Base-by-base conservation (phyloP, 2,888 invertebrate species). In the Drosophila seclusa region DNA sequence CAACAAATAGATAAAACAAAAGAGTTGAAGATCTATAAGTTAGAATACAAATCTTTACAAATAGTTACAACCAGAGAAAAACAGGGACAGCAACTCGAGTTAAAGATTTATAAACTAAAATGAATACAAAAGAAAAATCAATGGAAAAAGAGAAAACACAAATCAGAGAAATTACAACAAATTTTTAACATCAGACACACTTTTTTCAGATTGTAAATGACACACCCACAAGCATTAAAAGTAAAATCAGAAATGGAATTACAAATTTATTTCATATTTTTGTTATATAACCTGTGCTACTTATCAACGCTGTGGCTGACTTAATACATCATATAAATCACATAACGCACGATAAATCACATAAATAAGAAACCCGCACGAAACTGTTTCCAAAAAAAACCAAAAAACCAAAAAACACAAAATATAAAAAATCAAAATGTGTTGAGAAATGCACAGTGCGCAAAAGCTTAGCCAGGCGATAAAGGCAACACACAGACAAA, bases 401-500 rank as follows among this genome's bases (percentile, higher is more conserved):
- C 27, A 55, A 55, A 68, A 52, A 18, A 27, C 4, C 1, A 68
- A 50, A 69, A 10, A 16, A 24, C 34, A 67, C 31, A 42, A 48
- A 45, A 69, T 49, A 69, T 34, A 53, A 68, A 71, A 71, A 58
- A 4, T 71, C 27, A 69, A 73, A 74, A 74, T 84, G 75, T 83
- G 73, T 80, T 78, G 70, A 81, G 76, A 83, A 77, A 77, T 61
- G 55, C 66, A 71, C 63, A 79, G 40, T 54, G 77, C 66, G 76
- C 75, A 71, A 75, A 85, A 83, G 69, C 66, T 78, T 73, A 57
- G 50, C 66, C 55, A 58, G 45, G 45, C 73, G 62, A 72, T 76
- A 72, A 77, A 68, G 57, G 36, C 45, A 45, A 27, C 6, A 24
- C 24, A 10, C 54, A n/a, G n/a, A n/a, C n/a, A n/a, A n/a, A 54